Conservation (phyloP, 1,140 invertebrate genomes). For the Drosophila repletoides region DNA sequence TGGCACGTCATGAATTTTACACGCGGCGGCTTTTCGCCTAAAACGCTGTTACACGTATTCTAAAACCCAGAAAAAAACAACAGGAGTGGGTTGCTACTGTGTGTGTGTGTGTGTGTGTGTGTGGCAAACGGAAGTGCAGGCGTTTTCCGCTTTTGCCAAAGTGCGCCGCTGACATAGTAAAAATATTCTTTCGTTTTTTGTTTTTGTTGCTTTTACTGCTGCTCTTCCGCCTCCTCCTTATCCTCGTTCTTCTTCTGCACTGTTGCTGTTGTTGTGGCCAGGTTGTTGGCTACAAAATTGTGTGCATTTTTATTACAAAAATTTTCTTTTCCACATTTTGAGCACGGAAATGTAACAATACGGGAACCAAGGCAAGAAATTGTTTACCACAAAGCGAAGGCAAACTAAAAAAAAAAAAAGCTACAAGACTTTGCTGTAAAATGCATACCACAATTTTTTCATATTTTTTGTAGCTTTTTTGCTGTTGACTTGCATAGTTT, state of each 20-base stretch:
- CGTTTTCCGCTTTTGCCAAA: slow-evolving; percentile 68
- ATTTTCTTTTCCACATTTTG: slow-evolving; percentile 53
- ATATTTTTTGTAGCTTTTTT: slow-evolving; percentile 8
- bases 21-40: slow-evolving; percentile 31
- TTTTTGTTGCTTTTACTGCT: slow-evolving; percentile 27
- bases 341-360: slow-evolving; percentile 72
- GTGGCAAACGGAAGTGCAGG: slow-evolving; percentile 70
- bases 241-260: neutral
- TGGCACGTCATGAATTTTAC: slow-evolving; percentile 73
- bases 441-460: slow-evolving; percentile 33
- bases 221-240: neutral
- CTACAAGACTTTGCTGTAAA: slow-evolving; percentile 11
- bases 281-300: slow-evolving; percentile 66
- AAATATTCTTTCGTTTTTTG: slow-evolving; percentile 22
- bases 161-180: slow-evolving; percentile 55
- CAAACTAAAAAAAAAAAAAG: neutral
- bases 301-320: slow-evolving; percentile 69
- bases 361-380: slow-evolving; percentile 36
- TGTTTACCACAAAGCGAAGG: slow-evolving; percentile 46
- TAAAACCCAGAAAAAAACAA: slow-evolving; percentile 4
- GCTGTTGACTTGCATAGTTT: slow-evolving; percentile 27
- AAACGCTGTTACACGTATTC: slow-evolving; percentile 15
- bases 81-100: neutral
- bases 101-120: slow-evolving; percentile 18
- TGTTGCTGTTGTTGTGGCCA: slow-evolving; percentile 46